Conservation (phyloP, 37 sponge, comb jelly and placozoan species). For the Mnemiopsis leidyi region DNA sequence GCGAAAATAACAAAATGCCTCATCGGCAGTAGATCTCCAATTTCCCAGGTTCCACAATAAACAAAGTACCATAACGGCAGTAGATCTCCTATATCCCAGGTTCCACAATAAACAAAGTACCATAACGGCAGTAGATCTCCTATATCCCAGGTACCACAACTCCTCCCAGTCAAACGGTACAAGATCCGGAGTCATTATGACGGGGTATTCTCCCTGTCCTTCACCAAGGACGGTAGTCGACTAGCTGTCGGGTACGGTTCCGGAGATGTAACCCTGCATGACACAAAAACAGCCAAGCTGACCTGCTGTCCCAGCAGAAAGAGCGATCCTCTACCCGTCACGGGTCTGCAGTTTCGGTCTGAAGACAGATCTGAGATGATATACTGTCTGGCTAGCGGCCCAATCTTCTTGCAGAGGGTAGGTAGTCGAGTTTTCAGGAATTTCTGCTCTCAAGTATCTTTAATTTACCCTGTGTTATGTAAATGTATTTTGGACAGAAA, state of each 20-base stretch:
- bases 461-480: no score
- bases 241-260: conserved; percentile 45
- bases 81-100: no score
- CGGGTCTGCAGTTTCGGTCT: conserved; percentile 7
- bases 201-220: conserved; percentile 13
- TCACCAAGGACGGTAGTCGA: background rate
- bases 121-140: background rate
- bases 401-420: conserved; percentile 20
- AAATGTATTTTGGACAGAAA: no score
- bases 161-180: conserved; percentile 27
- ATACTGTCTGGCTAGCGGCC: conserved; percentile 16
- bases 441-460: no score
- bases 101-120: background rate
- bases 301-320: conserved; percentile 28
- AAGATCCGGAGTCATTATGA: conserved; percentile 34
- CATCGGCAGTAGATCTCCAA: no score
- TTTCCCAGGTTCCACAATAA: no score
- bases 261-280: conserved; percentile 24
- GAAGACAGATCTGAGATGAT: background rate
- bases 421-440: no score
- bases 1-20: no score
- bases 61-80: no score
- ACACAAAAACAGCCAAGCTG: background rate
- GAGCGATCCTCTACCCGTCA: background rate
- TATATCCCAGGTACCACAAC: conserved; percentile 1